phyloP scores from a whole-genome alignment of 2,888 invertebrate genomes.

The Chrysolina haemoptera region DNA sequence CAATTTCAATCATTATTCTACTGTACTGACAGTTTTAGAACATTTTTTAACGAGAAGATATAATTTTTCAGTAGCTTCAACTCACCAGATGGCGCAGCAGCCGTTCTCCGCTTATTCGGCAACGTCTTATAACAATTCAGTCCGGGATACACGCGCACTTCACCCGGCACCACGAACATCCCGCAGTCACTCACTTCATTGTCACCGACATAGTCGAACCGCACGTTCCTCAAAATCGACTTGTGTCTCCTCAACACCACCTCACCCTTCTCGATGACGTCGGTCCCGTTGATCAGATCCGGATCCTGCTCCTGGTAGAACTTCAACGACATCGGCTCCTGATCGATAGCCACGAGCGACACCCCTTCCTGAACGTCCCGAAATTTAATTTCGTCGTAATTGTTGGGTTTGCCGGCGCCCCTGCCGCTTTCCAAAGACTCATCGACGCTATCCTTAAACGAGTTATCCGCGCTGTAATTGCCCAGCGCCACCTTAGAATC shows the following conservation, averaged over 20 bases:
- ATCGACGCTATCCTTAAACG: conserved; percentile 62
- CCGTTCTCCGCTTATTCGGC: conserved; percentile 73
- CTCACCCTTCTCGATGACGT: conserved; percentile 70
- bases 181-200: conserved; percentile 67
- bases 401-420: conserved; percentile 56
- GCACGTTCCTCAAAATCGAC: conserved; percentile 40
- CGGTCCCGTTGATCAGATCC: conserved; percentile 85
- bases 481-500: conserved; percentile 70
- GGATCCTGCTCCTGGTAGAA: conserved; percentile 81
- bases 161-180: conserved; percentile 69
- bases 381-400: conserved; percentile 56
- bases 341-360: conserved; percentile 21
- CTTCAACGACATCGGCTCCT: conserved; percentile 59
- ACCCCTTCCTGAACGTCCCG: conserved; percentile 21
- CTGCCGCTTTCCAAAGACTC: conserved; percentile 61
- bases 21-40: no score
- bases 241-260: conserved; percentile 44
- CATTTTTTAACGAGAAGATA: no score
- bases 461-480: conserved; percentile 64
- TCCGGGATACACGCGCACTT: conserved; percentile 46
- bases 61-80: not conserved
- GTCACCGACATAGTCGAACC: conserved; percentile 34
- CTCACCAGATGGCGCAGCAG: conserved; percentile 69
- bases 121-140: conserved; percentile 81
- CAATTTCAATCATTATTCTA: no score